phyloP scores from a whole-genome alignment of 2,797 vertebrate genomes.

The Peromyscus eremicus region DNA sequence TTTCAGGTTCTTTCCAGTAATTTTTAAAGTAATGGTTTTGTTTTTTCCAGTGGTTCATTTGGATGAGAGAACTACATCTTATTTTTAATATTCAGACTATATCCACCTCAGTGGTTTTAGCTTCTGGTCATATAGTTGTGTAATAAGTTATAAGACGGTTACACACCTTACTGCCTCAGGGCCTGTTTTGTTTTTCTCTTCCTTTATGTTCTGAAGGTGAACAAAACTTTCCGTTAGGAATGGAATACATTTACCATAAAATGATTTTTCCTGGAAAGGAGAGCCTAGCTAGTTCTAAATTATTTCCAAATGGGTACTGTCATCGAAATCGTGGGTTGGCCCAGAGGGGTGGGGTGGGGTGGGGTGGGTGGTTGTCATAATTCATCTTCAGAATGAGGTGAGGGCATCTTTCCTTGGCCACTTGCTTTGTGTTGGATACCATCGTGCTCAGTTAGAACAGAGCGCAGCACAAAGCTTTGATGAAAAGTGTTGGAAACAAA shows the following conservation, averaged over 20 bases:
- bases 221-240: conserved; percentile 20
- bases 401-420: conserved; percentile 94
- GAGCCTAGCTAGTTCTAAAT: conserved; percentile 33
- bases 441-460: conserved; percentile 81
- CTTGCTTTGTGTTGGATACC: conserved; percentile 78
- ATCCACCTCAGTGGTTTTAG: conserved; percentile 48
- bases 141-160: conserved; percentile 32
- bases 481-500: conserved; percentile 80
- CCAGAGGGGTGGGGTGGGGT: conserved; percentile 72
- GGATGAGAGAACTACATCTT: conserved; percentile 55
- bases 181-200: conserved; percentile 41
- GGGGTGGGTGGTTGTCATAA: conserved; percentile 80
- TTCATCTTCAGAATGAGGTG: conserved; percentile 93
- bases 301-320: conserved; percentile 52
- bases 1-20: conserved; percentile 65
- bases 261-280: conserved; percentile 64
- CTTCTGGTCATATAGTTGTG: conserved; percentile 39
- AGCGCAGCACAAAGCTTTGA: conserved; percentile 82
- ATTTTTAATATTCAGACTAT: conserved; percentile 55
- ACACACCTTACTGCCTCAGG: conserved; percentile 59
- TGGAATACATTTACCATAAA: conserved; percentile 51
- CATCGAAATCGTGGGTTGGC: conserved; percentile 58
- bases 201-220: not conserved
- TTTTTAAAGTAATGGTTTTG: conserved; percentile 46
- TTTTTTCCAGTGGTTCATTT: conserved; percentile 48